phyloP scores from a whole-genome alignment of 2,888 invertebrate species.

The Philaethria dido region DNA sequence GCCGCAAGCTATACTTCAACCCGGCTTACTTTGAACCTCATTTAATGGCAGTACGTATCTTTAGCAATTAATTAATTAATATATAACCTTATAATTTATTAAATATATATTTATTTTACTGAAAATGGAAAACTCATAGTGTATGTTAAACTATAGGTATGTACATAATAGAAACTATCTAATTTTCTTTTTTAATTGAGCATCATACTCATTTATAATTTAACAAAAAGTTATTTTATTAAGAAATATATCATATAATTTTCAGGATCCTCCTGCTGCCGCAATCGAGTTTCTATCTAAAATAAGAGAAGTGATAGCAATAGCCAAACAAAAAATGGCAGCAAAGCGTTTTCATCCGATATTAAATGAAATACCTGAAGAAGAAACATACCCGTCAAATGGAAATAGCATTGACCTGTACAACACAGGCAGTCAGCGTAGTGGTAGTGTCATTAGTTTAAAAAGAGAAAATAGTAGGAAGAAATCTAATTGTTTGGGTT shows the following conservation, averaged over 20 bases:
- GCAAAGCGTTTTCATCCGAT: constrained; percentile 91
- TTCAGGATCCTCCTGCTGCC: constrained; percentile 94
- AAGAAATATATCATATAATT: too few species aligned
- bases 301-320: constrained; percentile 94
- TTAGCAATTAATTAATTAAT: not conserved
- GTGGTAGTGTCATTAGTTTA: constrained; percentile 82
- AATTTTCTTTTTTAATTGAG: too few species aligned
- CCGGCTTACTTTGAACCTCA: constrained; percentile 96
- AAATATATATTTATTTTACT: constrained; percentile 38
- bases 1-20: constrained; percentile 93
- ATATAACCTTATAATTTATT: not conserved
- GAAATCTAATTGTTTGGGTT: constrained; percentile 84
- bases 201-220: too few species aligned
- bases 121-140: constrained; percentile 1
- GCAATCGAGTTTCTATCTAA: constrained; percentile 94
- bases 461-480: constrained; percentile 86
- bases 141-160: too few species aligned
- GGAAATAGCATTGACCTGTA: constrained; percentile 79
- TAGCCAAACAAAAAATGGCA: constrained; percentile 95
- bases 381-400: constrained; percentile 82
- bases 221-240: too few species aligned
- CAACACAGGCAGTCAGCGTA: constrained; percentile 79
- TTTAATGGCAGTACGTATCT: constrained; percentile 87
- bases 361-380: constrained; percentile 92
- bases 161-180: too few species aligned